Conservation (phyloP, 2,797 vertebrate species). For the Jordanella pulchra region DNA sequence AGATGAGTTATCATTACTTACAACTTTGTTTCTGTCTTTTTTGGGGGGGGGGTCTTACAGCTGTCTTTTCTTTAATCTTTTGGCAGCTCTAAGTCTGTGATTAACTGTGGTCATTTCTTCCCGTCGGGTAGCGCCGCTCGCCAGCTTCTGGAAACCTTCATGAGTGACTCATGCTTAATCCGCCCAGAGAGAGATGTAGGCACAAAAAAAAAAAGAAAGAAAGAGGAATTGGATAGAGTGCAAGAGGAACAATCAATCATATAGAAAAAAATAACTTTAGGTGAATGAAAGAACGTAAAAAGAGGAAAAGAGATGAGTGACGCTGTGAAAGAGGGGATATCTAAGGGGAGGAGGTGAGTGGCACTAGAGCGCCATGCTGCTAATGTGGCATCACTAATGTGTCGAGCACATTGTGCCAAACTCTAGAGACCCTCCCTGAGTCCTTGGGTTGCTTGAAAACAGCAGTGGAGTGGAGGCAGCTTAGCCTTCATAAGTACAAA, state of each 20-base stretch:
- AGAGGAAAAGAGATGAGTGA: slow-evolving; percentile 30
- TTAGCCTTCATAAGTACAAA: slow-evolving; percentile 7
- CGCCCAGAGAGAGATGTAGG: slow-evolving; percentile 21
- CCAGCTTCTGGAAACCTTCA: slow-evolving; percentile 52
- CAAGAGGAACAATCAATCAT: slow-evolving; percentile 46
- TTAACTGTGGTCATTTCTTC: slow-evolving; percentile 41
- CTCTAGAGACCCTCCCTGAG: slow-evolving; percentile 15
- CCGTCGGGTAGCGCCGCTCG: slow-evolving; percentile 22
- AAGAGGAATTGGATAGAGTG: slow-evolving; percentile 30
- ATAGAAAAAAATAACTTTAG: slow-evolving; percentile 22
- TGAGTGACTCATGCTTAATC: slow-evolving; percentile 57
- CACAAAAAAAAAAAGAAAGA: neutral
- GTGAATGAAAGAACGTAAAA: slow-evolving; percentile 20
- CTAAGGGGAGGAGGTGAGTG: neutral
- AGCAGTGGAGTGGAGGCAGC: neutral
- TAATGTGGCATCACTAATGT: slow-evolving; percentile 62
- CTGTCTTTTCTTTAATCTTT: slow-evolving; percentile 38
- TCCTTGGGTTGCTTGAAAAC: slow-evolving; percentile 20
- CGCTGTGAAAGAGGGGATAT: slow-evolving; percentile 20
- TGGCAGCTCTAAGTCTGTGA: slow-evolving; percentile 48
- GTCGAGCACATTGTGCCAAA: slow-evolving; percentile 45
- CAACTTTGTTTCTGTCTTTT: slow-evolving; percentile 9
- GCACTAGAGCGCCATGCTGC: slow-evolving; percentile 19
- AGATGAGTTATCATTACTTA: neutral
- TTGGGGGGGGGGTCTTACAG: slow-evolving; percentile 40